These are phyloP conservation scores for Monomorium pharaonis DNA, from an alignment of 1,140 invertebrate genomes.

Conservation along the genomic window DNA sequence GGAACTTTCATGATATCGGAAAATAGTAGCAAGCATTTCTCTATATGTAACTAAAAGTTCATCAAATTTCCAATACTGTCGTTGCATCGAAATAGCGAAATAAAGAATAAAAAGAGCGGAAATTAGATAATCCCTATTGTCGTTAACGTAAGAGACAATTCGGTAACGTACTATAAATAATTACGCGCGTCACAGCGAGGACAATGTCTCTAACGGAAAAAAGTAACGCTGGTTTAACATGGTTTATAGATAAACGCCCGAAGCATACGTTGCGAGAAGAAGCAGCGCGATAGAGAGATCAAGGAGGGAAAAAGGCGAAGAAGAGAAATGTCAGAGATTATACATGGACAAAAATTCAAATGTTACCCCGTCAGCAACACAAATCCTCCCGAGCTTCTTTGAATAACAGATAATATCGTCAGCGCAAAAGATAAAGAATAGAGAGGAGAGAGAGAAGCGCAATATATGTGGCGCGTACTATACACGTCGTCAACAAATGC, in stretches of 20 bases:
- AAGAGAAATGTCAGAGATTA: constrained; percentile 62
- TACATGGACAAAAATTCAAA: constrained; percentile 58
- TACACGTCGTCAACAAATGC: neutral
- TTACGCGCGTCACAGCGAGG: neutral
- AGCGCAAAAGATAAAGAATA: constrained; percentile 25
- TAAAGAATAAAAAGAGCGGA: neutral
- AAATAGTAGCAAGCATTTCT: neutral
- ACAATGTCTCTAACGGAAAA: neutral
- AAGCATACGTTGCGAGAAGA: constrained; percentile 3
- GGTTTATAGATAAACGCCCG: constrained; percentile 25
- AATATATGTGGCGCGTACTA: too few relatives aligned
- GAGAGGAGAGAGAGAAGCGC: constrained; percentile 17
- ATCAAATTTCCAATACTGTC: neutral
- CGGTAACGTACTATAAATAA: neutral
- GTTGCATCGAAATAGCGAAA: neutral
- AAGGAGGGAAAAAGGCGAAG: constrained; percentile 5
- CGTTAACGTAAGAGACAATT: neutral
- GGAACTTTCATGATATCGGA: neutral
- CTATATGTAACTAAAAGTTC: neutral
- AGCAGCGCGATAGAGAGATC: neutral
- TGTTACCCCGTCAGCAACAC: constrained; percentile 47
- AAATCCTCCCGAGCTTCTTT: constrained; percentile 42
- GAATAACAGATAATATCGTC: constrained; percentile 57
- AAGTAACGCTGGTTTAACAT: neutral
- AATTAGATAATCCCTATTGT: neutral